phyloP scores from a whole-genome alignment of 2,113 vertebrate genomes.

The Campylorhamphus procurvoides region DNA sequence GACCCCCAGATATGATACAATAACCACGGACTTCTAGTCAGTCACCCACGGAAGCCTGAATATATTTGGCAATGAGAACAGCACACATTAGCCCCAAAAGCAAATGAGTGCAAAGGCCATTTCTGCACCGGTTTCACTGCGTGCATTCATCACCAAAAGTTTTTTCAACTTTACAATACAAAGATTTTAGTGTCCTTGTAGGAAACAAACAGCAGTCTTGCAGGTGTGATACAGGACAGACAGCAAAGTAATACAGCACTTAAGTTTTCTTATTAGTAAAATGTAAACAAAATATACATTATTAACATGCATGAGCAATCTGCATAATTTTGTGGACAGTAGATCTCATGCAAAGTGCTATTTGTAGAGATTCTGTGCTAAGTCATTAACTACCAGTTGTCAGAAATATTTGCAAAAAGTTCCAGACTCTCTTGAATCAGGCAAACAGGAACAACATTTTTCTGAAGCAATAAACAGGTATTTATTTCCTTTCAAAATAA shows the following conservation, averaged over 20 bases:
- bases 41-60: not conserved
- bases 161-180: not conserved
- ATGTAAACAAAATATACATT: not conserved
- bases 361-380: not conserved
- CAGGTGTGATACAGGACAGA: not conserved
- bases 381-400: not conserved
- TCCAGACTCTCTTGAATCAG: not conserved
- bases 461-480: not conserved
- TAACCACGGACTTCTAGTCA: fast-evolving
- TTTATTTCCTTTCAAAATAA: not conserved
- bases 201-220: not conserved
- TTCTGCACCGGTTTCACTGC: not conserved
- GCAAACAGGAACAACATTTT: not conserved
- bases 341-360: not conserved
- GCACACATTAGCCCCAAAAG: fast-evolving
- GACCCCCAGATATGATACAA: fast-evolving
- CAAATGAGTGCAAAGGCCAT: not conserved
- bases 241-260: not conserved
- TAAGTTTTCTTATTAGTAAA: not conserved
- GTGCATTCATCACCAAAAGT: not conserved
- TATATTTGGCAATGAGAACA: fast-evolving
- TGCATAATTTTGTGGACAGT: not conserved
- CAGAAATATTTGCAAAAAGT: not conserved
- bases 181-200: not conserved
- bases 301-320: not conserved